A percentile compares a stretch with the other conserved stretches of the same genome.
phyloP scores from a whole-genome alignment of 2,797 vertebrate species.

The Trematomus bernacchii region DNA sequence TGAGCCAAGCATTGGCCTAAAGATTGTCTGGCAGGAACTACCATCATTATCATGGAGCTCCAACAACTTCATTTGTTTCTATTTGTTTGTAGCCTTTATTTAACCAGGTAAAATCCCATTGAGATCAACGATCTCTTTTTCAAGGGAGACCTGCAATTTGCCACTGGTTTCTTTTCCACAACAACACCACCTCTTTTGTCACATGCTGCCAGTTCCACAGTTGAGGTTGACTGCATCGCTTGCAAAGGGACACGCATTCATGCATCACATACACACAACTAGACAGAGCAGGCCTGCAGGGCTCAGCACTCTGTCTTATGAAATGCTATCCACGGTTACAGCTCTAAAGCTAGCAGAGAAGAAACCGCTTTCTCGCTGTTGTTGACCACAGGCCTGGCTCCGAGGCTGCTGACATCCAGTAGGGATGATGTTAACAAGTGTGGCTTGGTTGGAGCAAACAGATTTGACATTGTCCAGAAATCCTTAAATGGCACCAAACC shows the following conservation, averaged over 20 bases:
- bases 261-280: background rate
- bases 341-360: slow-evolving; percentile 28
- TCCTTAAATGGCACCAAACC: slow-evolving; percentile 33
- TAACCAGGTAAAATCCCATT: no score
- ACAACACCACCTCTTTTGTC: slow-evolving; percentile 87
- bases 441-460: slow-evolving; percentile 33
- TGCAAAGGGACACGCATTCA: slow-evolving; percentile 21
- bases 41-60: slow-evolving; percentile 83
- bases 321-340: slow-evolving; percentile 25
- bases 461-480: slow-evolving; percentile 38
- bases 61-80: slow-evolving; percentile 80
- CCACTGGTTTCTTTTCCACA: slow-evolving; percentile 89
- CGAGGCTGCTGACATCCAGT: slow-evolving; percentile 46
- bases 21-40: slow-evolving; percentile 52
- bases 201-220: slow-evolving; percentile 86
- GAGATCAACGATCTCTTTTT: no score
- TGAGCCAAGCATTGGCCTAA: slow-evolving; percentile 39
- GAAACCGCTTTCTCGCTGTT: slow-evolving; percentile 24
- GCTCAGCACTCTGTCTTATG: slow-evolving; percentile 19
- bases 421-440: slow-evolving; percentile 56
- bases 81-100: slow-evolving; percentile 6
- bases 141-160: slow-evolving; percentile 38
- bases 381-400: slow-evolving; percentile 51
- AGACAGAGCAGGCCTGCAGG: slow-evolving; percentile 24
- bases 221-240: slow-evolving; percentile 82